These are phyloP conservation scores for Drosophila jambulina DNA, from an alignment of 1,140 invertebrate genomes.

Conservation along the genomic window DNA sequence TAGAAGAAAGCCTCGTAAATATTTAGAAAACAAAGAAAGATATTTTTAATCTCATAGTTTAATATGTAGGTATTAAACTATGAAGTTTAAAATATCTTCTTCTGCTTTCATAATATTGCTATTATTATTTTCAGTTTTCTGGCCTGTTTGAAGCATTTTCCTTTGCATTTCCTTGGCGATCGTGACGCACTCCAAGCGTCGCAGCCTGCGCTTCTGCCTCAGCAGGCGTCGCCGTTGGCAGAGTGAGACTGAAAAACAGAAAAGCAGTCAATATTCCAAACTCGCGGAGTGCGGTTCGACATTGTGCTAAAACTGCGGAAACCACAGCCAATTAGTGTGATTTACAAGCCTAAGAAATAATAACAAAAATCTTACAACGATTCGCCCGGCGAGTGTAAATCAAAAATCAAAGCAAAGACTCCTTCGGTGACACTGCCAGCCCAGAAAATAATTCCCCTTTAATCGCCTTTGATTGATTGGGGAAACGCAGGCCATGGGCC, in stretches of 20 bases:
- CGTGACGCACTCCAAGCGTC: conserved; percentile 31
- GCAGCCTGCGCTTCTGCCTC: conserved; percentile 4
- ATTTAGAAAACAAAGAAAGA: too few species aligned
- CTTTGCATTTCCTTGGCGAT: not conserved
- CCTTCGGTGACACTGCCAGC: conserved; percentile 3
- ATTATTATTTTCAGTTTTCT: not conserved
- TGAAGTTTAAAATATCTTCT: too few species aligned
- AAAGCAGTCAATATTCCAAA: conserved; percentile 65
- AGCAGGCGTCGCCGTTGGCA: conserved; percentile 14
- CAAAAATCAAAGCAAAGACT: conserved; percentile 11
- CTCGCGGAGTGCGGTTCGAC: conserved; percentile 57
- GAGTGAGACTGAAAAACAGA: conserved; percentile 19
- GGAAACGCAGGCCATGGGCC: conserved; percentile 36
- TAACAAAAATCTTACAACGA: conserved; percentile 17
- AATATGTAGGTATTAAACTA: too few species aligned
- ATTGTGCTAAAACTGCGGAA: conserved; percentile 30
- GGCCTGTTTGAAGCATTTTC: not conserved
- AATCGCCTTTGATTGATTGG: conserved; percentile 73
- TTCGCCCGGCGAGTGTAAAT: conserved; percentile 19
- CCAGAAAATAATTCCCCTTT: conserved; percentile 38
- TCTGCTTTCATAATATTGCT: too few species aligned
- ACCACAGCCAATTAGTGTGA: conserved; percentile 38
- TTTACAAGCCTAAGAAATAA: conserved; percentile 23
- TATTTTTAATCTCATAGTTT: too few species aligned
- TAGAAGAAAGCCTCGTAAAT: too few species aligned